Base-by-base conservation (phyloP, 2,888 invertebrate genomes). In the Osedax frankpressi region DNA sequence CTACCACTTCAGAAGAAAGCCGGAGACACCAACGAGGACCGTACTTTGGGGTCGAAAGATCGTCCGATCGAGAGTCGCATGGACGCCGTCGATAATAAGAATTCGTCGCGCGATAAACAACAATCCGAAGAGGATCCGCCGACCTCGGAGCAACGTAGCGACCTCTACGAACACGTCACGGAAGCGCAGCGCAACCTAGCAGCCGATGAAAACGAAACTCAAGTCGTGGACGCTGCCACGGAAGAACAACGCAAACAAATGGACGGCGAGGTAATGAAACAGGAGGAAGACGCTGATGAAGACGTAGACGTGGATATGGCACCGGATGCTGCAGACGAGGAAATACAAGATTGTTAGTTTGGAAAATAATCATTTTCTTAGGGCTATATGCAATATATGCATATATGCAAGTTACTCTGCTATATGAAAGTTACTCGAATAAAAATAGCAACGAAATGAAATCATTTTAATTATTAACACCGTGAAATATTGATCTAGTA, bases 121-220 rank as follows among this genome's bases (percentile, higher is more conserved):
- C 65, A 70, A 28, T n/a, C 27, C 63, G 73, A 71, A 19, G 59
- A 11, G 6, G 24, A 65, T 11, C 6, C 24, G 59, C 29, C 2
- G 3, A 1, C 70, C 28, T 11, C 30, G 14, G 14, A 62, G 28
- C n/a, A 68, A 73, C 19, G 71, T 25, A 74, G 77, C 68, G 76
- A 77, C 30, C 62, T 77, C n/a, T 78, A 77, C 30, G 78, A 78
- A 68, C 69, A 69, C 26, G 28, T 76, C 3, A 74, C 72, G 72
- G 76, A 78, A 6, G 3, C 89, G 88, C 86, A 1, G 87, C 87
- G 70, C 19, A 71, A 75, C 3, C 6, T 11, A 19, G 44, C 44
- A 11, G 11, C 6, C 11, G 44, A 44, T 44, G n/a, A n/a, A n/a
- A 76, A 79, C n/a, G 79, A 78, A 60, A 77, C 78, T 24, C 76